Percentiles rank a stretch among this genome's conserved stretches.
These are phyloP conservation scores for Ptychodera flava DNA, from an alignment of 35 echinoderm and acorn worm genomes.

Conservation along the genomic window DNA sequence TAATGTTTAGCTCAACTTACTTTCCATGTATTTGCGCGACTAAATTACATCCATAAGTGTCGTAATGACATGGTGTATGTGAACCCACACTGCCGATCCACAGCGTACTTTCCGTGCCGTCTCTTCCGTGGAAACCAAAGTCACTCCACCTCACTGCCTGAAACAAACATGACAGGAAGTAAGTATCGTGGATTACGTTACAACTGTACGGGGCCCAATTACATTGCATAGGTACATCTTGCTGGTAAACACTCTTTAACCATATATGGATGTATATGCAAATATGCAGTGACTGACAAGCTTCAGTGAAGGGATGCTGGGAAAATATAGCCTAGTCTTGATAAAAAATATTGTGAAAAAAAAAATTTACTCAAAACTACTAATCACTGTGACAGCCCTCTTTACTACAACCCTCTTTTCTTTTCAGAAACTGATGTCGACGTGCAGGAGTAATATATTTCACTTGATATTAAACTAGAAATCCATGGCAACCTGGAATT, in stretches of 20 bases:
- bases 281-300: neutral
- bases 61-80: constrained; percentile 84
- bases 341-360: neutral
- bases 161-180: no score
- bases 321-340: neutral
- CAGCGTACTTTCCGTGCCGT: constrained; percentile 73
- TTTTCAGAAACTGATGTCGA: no score
- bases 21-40: constrained; percentile 87
- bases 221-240: neutral
- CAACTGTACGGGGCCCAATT: neutral
- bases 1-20: no score
- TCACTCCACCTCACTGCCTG: constrained; percentile 69
- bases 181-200: neutral
- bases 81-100: constrained; percentile 83
- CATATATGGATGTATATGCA: neutral
- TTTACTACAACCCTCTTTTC: no score
- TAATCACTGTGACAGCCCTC: no score
- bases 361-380: no score
- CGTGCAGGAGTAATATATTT: no score
- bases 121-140: constrained; percentile 46
- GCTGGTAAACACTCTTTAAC: neutral
- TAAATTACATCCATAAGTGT: constrained; percentile 90
- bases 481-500: no score
- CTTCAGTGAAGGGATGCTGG: neutral
- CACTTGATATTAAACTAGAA: no score